Evolutionary conservation across 2,113 vertebrate species (phyloP), one percentile per base, ranked within the genome.

Genomic region (Cairina moschata): DNA sequence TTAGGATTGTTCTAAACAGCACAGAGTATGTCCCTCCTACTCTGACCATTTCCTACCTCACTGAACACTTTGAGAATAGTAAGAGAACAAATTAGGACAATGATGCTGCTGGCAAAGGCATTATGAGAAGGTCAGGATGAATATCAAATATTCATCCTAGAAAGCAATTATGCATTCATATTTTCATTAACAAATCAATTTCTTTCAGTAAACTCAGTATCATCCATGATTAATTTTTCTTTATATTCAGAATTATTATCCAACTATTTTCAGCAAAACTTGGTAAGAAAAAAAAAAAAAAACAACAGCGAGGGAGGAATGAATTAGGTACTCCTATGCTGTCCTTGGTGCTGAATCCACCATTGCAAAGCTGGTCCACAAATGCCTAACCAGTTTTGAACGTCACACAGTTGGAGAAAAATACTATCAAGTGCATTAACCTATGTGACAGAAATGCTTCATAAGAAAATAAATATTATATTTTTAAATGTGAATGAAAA

Each of bases 331-430:
- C 6, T 7, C 18, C 42, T 18, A 22, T 40, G 8, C 25, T 76
- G 18, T 68, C 42, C 62, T 85, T 40, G 25, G 48, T 58, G 26
- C 23, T 84, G 80, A 68, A 77, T 63, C 65, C 3, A 2, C 14
- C 9, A 42, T 11, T 3, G 1, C 4, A 8, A 67, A 13, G 23
- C 6, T 17, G 44, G 15, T 20, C 20, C 42, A n/a, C 1, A 1
- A 2, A 2, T 11, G 12, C 21, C 44, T 34, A 2, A 29, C 55
- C n/a, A 63, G 50, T 32, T 46, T 22, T 15, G 16, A 88, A 58
- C 17, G 3, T 23, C 20, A 21, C 22, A 3, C 6, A 31, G 3
- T 31, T 83, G 67, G 34, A 77, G 18, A 83, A 67, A 74, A 71
- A 4, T 2, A 22, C 4, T n/a, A 59, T 22, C 16, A 17, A 8